phyloP scores from a whole-genome alignment of 2,888 invertebrate species.

The Sericinus montela region DNA sequence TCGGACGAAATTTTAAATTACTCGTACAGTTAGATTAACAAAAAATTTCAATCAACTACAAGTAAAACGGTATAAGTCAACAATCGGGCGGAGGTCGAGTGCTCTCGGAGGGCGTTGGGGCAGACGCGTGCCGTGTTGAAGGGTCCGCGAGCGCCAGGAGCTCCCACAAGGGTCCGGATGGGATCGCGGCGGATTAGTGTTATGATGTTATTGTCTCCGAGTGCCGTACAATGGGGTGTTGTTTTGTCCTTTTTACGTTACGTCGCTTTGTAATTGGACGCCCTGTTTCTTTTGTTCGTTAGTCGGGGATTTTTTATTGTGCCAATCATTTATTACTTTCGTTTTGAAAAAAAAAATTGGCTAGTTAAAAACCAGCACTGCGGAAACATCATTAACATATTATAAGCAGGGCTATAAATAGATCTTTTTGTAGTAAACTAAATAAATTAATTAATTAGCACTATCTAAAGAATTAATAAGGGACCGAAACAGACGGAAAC shows the following conservation, averaged over 20 bases:
- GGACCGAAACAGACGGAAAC: no score
- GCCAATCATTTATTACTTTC: no score
- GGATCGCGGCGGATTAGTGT: constrained; percentile 44
- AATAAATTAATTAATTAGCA: no score
- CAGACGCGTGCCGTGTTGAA: constrained; percentile 7
- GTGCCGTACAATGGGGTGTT: constrained; percentile 13
- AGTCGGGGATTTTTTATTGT: constrained; percentile 4
- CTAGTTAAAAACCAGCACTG: no score
- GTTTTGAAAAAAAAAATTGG: no score
- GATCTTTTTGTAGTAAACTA: no score
- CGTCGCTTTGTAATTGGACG: constrained; percentile 5
- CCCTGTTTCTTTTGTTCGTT: constrained; percentile 1
- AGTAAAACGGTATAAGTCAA: constrained; percentile 29
- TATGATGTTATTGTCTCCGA: constrained; percentile 43
- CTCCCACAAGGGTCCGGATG: constrained; percentile 29
- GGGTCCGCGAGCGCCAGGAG: constrained; percentile 34
- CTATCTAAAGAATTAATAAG: no score
- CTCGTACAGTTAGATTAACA: no score
- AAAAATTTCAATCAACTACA: neutral
- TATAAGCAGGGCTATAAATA: no score
- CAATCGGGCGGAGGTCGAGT: constrained; percentile 27
- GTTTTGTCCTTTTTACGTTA: constrained; percentile 19
- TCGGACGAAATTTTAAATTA: no score
- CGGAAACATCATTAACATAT: no score
- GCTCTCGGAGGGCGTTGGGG: constrained; percentile 13